Evolutionary conservation across 64 coral and sea anemone species (phyloP), one percentile per base, ranked within the genome.

Genomic region (Montipora capricornis): DNA sequence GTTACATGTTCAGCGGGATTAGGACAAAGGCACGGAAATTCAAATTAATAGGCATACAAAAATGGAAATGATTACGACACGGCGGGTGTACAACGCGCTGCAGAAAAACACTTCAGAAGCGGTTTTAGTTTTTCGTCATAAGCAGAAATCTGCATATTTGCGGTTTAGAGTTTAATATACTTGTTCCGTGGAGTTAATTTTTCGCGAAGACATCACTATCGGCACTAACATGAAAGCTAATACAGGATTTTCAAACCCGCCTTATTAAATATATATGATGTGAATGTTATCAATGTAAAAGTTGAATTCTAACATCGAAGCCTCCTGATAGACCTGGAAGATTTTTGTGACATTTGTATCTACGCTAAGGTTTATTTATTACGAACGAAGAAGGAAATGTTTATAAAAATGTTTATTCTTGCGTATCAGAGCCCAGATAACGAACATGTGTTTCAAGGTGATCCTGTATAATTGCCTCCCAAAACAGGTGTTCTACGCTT

Each of bases 151-250:
- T 86, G 62, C 64, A 86, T 86, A 86, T 49, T 70, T 86, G 82
- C 66, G 82, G 82, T 86, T 86, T 71, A 50, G 82, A 86, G 82
- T 86, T 86, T 86, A 86, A 86, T 86, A 86, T 73, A 86, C 82
- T 86, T 73, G 62, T 86, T 86, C 82, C 24, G 14, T 49, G 44
- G 82, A 73, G 62, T 71, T 86, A 64, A 86, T 86, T 86, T 73
- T 64, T 17, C 16, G 66, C 47, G n/a, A 70, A 86, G 67, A 44
- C 82, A 86, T 16, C 82, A 70, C n/a, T 66, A 29, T 73, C 82
- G 82, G 82, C 62, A 71, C 16, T 50, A 86, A 47, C 82, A 17
- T 49, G 48, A 86, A 86, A 86, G 82, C 82, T 86, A 86, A 86
- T 86, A 86, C 82, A 70, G 70, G 66, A 44, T 86, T 20, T 47